These are phyloP conservation scores for Eudasyphora cyanicolor DNA, from an alignment of 2,888 invertebrate genomes.

Conservation along the genomic window DNA sequence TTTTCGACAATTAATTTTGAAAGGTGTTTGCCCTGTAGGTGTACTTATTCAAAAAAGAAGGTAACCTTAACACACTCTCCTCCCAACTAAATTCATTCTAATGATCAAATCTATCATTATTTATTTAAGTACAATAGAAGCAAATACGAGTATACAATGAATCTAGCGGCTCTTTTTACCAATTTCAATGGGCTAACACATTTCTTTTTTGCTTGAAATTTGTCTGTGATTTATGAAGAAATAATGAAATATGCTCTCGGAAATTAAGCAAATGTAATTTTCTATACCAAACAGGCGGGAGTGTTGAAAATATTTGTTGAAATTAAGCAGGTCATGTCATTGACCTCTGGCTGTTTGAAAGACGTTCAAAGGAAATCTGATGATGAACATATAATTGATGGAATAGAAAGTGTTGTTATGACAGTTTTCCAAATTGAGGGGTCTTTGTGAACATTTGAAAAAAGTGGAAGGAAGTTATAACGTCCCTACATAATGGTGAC, in stretches of 20 bases:
- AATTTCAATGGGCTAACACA: background rate
- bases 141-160: background rate
- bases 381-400: background rate
- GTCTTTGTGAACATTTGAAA: background rate
- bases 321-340: background rate
- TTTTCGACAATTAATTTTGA: background rate
- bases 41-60: background rate
- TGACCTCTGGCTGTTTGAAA: too few relatives aligned
- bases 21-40: slow-evolving; percentile 34
- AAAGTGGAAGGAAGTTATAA: too few relatives aligned
- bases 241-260: background rate
- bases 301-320: background rate
- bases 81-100: background rate
- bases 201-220: background rate
- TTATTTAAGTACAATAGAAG: background rate
- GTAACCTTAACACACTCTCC: background rate
- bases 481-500: too few relatives aligned
- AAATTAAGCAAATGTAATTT: background rate
- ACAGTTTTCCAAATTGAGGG: background rate
- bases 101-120: background rate
- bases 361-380: background rate
- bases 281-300: background rate
- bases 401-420: background rate
- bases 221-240: background rate
- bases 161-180: background rate